A percentile compares a stretch with the other conserved stretches of the same genome.
Evolutionary conservation across 1,140 invertebrate genomes (phyloP).

Genomic region (Microplitis demolitor): DNA sequence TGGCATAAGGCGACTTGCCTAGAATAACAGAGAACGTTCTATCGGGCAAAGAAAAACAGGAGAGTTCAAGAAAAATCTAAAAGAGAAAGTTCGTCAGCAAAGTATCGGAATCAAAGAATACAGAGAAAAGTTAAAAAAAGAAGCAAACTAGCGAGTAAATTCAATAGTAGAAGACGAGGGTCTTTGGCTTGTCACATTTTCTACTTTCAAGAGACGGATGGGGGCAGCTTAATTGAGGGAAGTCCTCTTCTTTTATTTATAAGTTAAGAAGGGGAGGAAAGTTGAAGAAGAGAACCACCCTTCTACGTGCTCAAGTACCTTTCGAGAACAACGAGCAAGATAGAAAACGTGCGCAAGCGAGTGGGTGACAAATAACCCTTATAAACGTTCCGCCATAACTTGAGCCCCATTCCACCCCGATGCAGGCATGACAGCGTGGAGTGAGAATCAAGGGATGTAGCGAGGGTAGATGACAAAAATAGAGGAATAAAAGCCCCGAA

Average conservation of each 20-base stretch:
- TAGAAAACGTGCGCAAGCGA: conserved; percentile 20
- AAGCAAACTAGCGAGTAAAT: not conserved
- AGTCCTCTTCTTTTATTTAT: conserved; percentile 57
- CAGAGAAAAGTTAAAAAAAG: not conserved
- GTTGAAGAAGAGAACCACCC: not conserved
- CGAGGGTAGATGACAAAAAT: conserved; percentile 17
- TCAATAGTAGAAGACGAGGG: conserved; percentile 28
- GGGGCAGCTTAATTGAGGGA: conserved; percentile 56
- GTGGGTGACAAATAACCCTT: conserved; percentile 60
- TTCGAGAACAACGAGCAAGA: not conserved
- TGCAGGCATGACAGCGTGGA: conserved; percentile 46
- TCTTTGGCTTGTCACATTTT: conserved; percentile 53
- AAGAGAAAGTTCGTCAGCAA: not conserved
- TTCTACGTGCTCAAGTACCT: conserved; percentile 11
- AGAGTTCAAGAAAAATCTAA: not conserved
- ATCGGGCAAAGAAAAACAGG: conserved; percentile 9
- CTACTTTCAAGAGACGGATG: conserved; percentile 56
- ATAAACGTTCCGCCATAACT: conserved; percentile 55
- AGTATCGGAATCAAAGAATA: not conserved
- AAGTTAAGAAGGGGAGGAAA: conserved; percentile 44
- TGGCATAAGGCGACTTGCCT: not conserved
- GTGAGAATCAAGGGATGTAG: conserved; percentile 46
- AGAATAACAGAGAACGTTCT: conserved; percentile 1
- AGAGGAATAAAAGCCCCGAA: not conserved
- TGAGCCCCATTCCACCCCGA: conserved; percentile 28